Conservation (phyloP, 2,888 invertebrate genomes). For the Micoletzkya japonica region DNA sequence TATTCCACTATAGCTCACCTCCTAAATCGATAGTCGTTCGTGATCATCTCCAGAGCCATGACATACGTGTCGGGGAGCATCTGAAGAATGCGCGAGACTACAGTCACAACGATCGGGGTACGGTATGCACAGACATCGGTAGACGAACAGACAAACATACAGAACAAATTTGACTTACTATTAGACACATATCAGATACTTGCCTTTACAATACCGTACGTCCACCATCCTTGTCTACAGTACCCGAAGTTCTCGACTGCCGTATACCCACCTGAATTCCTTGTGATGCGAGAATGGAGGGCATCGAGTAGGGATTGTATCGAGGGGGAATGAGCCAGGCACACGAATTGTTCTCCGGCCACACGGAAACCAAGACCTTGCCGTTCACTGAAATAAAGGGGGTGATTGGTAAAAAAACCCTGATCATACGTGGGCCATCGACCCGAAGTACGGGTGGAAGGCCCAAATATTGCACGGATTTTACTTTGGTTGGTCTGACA, state of each 20-base stretch:
- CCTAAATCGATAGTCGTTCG: conserved; percentile 79
- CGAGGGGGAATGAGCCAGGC: conserved; percentile 61
- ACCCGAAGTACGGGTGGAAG: too few species aligned
- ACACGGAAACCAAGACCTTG: conserved; percentile 54
- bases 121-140: not conserved
- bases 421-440: not conserved
- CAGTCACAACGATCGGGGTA: conserved; percentile 17
- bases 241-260: not conserved
- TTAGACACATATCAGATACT: too few species aligned
- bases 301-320: conserved; percentile 59
- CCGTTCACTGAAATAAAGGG: conserved; percentile 57
- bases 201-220: not conserved
- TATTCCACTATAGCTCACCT: conserved; percentile 35
- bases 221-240: not conserved
- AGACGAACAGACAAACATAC: too few species aligned
- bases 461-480: too few species aligned
- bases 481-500: too few species aligned
- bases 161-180: too few species aligned
- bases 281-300: conserved; percentile 50
- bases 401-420: not conserved
- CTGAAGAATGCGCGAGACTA: conserved; percentile 67
- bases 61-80: conserved; percentile 93
- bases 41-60: conserved; percentile 86
- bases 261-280: conserved; percentile 41
- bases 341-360: conserved; percentile 55